These are phyloP conservation scores for Phyllostomus hastatus DNA, from an alignment of 2,113 vertebrate genomes.

Conservation along the genomic window DNA sequence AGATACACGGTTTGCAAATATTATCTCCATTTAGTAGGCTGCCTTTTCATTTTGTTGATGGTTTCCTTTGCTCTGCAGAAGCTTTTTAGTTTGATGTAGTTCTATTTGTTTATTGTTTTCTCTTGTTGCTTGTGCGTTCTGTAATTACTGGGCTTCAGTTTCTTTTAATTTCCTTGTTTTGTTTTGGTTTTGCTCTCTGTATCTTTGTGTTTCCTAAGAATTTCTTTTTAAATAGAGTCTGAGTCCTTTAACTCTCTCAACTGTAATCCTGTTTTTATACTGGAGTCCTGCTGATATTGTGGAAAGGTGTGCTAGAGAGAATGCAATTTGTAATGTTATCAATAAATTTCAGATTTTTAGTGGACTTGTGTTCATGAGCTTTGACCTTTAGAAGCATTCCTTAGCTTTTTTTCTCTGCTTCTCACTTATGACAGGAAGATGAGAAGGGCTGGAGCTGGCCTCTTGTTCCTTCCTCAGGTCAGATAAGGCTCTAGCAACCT, in stretches of 20 bases:
- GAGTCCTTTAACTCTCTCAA: not conserved
- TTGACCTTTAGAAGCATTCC: not conserved
- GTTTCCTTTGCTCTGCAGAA: not conserved
- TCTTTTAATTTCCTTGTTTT: not conserved
- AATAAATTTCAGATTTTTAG: not conserved
- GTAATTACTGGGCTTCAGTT: not conserved
- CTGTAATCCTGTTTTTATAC: not conserved
- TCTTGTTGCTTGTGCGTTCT: not conserved
- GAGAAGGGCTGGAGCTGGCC: not conserved
- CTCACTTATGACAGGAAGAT: not conserved
- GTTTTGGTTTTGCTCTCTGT: not conserved
- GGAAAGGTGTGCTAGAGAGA: not conserved
- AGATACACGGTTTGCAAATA: not conserved
- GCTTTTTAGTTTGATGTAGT: not conserved
- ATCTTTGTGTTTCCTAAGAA: not conserved
- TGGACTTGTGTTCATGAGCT: not conserved
- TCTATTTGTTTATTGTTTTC: not conserved
- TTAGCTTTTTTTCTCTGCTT: not conserved
- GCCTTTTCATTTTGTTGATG: not conserved
- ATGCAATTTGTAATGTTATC: not conserved
- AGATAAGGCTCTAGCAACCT: not conserved
- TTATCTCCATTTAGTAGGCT: not conserved
- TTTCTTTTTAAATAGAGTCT: not conserved
- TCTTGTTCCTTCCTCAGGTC: not conserved
- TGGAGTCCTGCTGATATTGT: not conserved